Conservation (phyloP, 2,888 invertebrate species). For the Aspidapion aeneum region DNA sequence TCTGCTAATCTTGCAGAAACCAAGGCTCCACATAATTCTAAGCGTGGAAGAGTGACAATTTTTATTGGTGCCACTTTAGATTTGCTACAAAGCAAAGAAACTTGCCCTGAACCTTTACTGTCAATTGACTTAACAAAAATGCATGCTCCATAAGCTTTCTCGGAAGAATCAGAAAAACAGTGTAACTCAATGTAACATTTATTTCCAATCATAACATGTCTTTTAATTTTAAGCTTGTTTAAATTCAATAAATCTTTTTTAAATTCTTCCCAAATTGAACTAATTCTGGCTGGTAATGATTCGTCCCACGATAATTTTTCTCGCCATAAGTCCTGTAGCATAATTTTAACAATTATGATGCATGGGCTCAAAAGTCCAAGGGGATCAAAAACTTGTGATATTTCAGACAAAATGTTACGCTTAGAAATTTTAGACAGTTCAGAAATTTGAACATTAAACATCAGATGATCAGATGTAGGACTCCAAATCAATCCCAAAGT, state of each 20-base stretch:
- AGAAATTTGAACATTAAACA: constrained; percentile 11
- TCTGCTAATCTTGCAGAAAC: constrained; percentile 14
- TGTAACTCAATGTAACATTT: neutral
- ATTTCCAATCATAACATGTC: neutral
- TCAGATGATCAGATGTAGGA: constrained; percentile 3
- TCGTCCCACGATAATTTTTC: constrained; percentile 23
- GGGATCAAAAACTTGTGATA: constrained; percentile 25
- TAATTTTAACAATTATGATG: constrained; percentile 22
- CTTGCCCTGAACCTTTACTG: neutral
- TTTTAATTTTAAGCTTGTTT: constrained; percentile 6
- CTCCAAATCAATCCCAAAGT: constrained; percentile 16
- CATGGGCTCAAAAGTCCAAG: constrained; percentile 23
- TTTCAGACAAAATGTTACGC: constrained; percentile 21
- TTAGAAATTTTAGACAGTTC: constrained; percentile 10
- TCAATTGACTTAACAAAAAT: neutral
- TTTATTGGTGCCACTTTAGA: constrained; percentile 18
- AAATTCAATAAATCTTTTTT: neutral
- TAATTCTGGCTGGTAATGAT: neutral
- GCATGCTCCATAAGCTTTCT: constrained; percentile 1
- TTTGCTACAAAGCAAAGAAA: constrained; percentile 1
- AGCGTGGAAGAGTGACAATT: constrained; percentile 21
- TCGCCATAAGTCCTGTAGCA: constrained; percentile 24
- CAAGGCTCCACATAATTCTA: constrained; percentile 24
- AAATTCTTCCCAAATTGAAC: neutral
- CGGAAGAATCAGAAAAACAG: neutral